Conservation (phyloP, 2,888 invertebrate genomes). For the Drosophila percnosoma region DNA sequence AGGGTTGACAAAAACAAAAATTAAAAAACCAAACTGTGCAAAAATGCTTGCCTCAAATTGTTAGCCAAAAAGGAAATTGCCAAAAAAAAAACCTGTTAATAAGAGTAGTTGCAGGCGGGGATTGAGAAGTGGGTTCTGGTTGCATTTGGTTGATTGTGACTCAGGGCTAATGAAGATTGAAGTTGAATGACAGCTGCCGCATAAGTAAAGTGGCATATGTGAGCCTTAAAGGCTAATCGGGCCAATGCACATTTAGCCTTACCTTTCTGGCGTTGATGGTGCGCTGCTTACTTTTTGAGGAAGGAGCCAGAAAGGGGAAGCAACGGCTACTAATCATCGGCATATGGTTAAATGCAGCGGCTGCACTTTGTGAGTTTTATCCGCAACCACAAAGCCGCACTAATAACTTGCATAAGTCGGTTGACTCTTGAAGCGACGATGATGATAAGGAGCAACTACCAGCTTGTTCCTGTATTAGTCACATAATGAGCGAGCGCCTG, state of each 20-base stretch:
- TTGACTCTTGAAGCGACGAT: background rate
- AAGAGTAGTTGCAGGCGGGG: background rate
- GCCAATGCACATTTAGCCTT: constrained; percentile 40
- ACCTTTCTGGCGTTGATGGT: constrained; percentile 6
- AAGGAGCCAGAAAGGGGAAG: background rate
- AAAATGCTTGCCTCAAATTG: constrained; percentile 39
- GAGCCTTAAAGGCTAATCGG: constrained; percentile 28
- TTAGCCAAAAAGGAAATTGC: constrained; percentile 27
- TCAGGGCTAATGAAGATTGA: constrained; percentile 70
- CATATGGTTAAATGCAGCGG: constrained; percentile 52
- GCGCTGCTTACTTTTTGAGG: constrained; percentile 42
- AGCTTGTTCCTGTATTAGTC: constrained; percentile 52
- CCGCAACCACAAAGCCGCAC: constrained; percentile 53
- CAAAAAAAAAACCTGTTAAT: background rate
- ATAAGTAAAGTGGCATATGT: constrained; percentile 15
- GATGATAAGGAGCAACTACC: constrained; percentile 5
- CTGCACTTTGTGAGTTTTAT: constrained; percentile 52
- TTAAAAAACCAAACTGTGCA: constrained; percentile 32
- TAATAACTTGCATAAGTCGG: constrained; percentile 56
- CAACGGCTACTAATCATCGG: constrained; percentile 54
- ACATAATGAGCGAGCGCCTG: constrained; percentile 64
- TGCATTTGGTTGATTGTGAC: constrained; percentile 73
- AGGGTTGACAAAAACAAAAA: constrained; percentile 25
- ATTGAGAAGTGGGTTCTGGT: constrained; percentile 6
- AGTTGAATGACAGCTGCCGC: constrained; percentile 37